These are phyloP conservation scores for Syncerus caffer DNA, from an alignment of 2,797 vertebrate species.

Conservation along the genomic window DNA sequence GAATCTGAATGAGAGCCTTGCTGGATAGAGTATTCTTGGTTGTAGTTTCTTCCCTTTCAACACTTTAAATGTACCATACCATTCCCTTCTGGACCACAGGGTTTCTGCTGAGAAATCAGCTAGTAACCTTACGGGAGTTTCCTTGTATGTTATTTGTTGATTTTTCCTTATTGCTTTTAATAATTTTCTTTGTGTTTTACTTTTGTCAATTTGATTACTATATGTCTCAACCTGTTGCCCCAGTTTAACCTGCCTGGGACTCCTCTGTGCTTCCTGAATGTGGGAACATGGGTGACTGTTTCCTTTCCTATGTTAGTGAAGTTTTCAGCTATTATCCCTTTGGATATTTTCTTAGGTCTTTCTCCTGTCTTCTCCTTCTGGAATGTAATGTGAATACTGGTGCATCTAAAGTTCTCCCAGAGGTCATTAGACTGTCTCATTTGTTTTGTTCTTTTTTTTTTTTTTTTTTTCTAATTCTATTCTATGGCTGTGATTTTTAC, in stretches of 20 bases:
- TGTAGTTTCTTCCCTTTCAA: neutral
- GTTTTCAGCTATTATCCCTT: neutral
- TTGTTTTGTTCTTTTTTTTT: neutral
- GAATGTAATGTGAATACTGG: neutral
- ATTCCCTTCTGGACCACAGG: neutral
- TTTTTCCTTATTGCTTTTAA: neutral
- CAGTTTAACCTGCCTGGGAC: neutral
- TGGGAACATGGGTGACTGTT: neutral
- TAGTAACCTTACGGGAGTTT: neutral
- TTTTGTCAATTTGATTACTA: neutral
- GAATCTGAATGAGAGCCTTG: neutral
- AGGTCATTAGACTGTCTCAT: neutral
- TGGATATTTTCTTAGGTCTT: neutral
- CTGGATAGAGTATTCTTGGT: neutral
- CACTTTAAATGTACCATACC: neutral
- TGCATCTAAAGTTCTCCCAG: neutral
- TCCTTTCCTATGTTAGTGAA: neutral
- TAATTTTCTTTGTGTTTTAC: neutral
- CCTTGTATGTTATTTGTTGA: neutral
- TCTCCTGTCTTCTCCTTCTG: neutral
- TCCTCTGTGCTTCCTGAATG: neutral
- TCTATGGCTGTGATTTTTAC: neutral
- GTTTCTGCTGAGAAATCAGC: neutral
- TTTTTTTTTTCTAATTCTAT: neutral
- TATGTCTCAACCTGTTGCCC: neutral